These are phyloP conservation scores for Sebastiscus albofasciatus DNA, from an alignment of 2,797 vertebrate species.

Conservation along the genomic window DNA sequence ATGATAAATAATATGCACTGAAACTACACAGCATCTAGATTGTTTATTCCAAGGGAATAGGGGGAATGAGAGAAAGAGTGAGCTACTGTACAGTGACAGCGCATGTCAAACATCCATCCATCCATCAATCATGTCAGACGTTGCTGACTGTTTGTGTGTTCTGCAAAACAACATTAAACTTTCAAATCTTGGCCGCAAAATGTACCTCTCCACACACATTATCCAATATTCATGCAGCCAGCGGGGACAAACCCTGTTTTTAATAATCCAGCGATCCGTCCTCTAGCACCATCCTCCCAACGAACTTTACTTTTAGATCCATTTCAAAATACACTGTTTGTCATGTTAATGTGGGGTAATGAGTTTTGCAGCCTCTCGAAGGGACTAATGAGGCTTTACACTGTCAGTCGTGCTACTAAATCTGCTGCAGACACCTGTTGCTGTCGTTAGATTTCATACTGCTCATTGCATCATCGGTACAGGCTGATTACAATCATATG, in stretches of 20 bases:
- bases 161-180: background rate
- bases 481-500: background rate
- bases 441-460: background rate
- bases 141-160: background rate
- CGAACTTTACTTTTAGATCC: background rate
- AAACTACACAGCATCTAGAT: background rate
- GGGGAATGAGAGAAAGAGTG: background rate
- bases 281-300: background rate
- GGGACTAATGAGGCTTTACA: background rate
- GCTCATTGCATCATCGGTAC: background rate
- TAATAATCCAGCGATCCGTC: background rate
- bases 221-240: background rate
- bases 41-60: background rate
- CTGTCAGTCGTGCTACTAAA: background rate
- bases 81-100: background rate
- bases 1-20: background rate
- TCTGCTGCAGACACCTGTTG: background rate
- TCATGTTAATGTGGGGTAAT: background rate
- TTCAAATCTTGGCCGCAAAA: background rate
- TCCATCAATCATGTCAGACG: background rate
- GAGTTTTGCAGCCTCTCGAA: background rate
- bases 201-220: background rate
- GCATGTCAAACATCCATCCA: background rate
- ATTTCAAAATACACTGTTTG: background rate
- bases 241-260: background rate